Base-by-base conservation (phyloP, 2,797 vertebrate species). In the Otus scops region DNA sequence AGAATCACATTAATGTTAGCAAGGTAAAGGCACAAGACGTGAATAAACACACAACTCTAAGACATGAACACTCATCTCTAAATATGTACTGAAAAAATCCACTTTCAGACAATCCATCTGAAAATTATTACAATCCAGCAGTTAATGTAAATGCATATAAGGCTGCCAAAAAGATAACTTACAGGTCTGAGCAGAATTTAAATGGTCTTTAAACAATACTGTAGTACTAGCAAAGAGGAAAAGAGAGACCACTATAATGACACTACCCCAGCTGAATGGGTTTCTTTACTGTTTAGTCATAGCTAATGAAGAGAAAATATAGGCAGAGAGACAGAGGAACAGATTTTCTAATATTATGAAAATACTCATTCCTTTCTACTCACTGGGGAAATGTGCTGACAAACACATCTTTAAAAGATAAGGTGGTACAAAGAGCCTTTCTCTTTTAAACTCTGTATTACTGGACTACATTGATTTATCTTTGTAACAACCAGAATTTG, bases 231-330 rank as follows among this genome's bases (percentile, higher is more conserved):
- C 34, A 85, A 54, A 92, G 12, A 92, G 56, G 15, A 94, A 92
- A 79, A 76, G 74, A 88, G 54, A 85, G n/a, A 48, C 68, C 53
- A 74, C 78, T 85, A 20, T 36, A 70, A 27, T 78, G 71, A 77
- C 36, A 68, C 53, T 65, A 50, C 17, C n/a, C 19, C 30, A 91
- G 56, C 65, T 65, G 73, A 92, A 91, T 71, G 57, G 27, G 75
- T 83, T 93, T 95, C 69, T 75, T 69, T 61, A 88, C 71, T 83
- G 48, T 82, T 92, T 75, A 91, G 88, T 87, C 88, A 79, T 54
- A 82, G 16, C 21, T 87, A 91, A 86, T 30, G 10, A 94, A 87
- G 22, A 94, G 47, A 81, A 65, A 73, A 88, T 47, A 83, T 2
- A 87, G 47, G 38, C 36, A 91, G 56, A 75, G 24, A 91, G 26